Percentiles rank a stretch among this genome's conserved stretches.
Evolutionary conservation across 35 echinoderm and acorn worm species (phyloP).

Genomic region (Holothuria glaberrima): DNA sequence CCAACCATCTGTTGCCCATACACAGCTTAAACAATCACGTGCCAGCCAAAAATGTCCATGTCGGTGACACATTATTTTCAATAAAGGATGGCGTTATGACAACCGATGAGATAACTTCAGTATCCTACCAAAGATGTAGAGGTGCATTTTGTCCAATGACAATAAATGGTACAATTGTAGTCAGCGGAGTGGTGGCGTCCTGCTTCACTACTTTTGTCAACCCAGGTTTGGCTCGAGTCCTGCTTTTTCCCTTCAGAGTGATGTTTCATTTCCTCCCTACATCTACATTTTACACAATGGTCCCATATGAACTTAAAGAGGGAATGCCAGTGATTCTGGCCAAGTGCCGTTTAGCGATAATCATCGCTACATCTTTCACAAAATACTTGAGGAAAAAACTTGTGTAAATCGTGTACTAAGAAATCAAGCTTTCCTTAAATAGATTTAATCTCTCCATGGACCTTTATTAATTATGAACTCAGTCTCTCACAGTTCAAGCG

Average conservation of each 20-base stretch:
- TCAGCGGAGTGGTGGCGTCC: slow-evolving; percentile 28
- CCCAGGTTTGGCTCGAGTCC: background rate
- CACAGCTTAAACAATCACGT: background rate
- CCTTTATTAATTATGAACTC: too few relatives aligned
- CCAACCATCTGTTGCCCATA: slow-evolving; percentile 13
- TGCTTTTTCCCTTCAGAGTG: slow-evolving; percentile 21
- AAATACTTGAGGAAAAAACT: too few relatives aligned
- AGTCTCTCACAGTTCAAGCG: too few relatives aligned
- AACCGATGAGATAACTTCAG: background rate
- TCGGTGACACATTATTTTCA: slow-evolving; percentile 21
- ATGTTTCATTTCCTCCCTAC: background rate
- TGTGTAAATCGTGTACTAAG: too few relatives aligned
- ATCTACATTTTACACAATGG: background rate
- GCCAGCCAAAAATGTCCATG: background rate
- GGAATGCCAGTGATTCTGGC: slow-evolving; percentile 15
- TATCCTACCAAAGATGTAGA: background rate
- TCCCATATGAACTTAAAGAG: slow-evolving; percentile 15
- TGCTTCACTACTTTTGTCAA: slow-evolving; percentile 32
- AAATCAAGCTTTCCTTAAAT: too few relatives aligned
- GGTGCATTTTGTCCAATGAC: slow-evolving; percentile 36
- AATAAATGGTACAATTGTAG: slow-evolving; percentile 43
- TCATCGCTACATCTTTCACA: too few relatives aligned
- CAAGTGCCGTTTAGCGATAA: background rate
- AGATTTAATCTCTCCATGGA: too few relatives aligned
- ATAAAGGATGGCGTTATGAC: background rate